A percentile compares a stretch with the other conserved stretches of the same genome.
Conservation (phyloP, 2,797 vertebrate genomes). For the Eleutherodactylus coqui region DNA sequence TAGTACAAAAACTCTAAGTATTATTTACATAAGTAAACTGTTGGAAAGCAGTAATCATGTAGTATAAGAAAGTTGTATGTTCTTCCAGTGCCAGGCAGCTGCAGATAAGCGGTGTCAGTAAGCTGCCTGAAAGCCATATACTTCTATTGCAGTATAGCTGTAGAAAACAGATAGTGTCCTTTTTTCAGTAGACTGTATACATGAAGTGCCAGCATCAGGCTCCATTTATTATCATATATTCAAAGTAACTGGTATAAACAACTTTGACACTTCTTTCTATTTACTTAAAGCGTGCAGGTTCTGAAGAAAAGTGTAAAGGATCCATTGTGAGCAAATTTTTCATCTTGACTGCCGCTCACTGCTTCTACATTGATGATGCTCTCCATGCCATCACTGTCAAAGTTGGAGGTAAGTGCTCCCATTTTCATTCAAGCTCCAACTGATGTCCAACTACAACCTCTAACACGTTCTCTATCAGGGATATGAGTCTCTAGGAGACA, state of each 20-base stretch:
- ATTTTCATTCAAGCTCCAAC: not conserved
- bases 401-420: constrained; percentile 2
- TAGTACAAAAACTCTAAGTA: no score
- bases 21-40: no score
- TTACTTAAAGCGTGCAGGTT: not conserved
- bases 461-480: not conserved
- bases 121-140: no score
- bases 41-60: no score
- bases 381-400: not conserved
- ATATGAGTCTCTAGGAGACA: not conserved
- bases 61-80: no score
- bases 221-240: no score
- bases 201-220: no score
- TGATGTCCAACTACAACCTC: not conserved
- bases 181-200: no score
- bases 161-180: no score
- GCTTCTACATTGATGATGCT: constrained; percentile 14
- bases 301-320: constrained; percentile 36
- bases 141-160: no score
- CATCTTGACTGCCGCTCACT: constrained; percentile 43
- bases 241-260: not conserved
- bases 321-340: not conserved
- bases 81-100: no score
- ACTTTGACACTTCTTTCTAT: not conserved
- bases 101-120: no score